Conservation (phyloP, 2,797 vertebrate species). For the Hypotaenidia philippensis region DNA sequence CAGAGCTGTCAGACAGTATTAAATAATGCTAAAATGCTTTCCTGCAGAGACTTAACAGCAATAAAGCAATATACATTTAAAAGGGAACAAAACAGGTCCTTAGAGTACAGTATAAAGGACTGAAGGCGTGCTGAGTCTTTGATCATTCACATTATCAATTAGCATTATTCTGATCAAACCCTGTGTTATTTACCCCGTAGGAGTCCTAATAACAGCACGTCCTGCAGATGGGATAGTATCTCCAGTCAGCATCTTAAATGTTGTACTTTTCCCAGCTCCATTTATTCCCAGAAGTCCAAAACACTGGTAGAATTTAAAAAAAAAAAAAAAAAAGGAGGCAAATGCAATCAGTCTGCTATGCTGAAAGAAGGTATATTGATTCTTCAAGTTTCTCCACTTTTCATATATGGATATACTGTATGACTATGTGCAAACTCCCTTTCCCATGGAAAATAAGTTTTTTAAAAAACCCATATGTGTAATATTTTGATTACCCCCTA, state of each 20-base stretch:
- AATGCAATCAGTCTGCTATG: neutral
- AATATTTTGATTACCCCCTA: neutral
- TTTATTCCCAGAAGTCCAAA: slow-evolving; percentile 81
- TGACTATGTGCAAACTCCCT: neutral
- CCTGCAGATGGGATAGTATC: slow-evolving; percentile 72
- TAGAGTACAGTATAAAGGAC: neutral
- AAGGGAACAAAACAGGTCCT: neutral
- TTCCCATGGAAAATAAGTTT: neutral
- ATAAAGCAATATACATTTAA: slow-evolving; percentile 1
- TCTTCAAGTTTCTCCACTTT: neutral
- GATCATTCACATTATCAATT: neutral
- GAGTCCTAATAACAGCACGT: slow-evolving; percentile 52
- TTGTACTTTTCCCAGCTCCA: slow-evolving; percentile 81
- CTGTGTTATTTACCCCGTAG: slow-evolving; percentile 67
- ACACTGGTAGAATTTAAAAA: slow-evolving; percentile 37
- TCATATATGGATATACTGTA: neutral
- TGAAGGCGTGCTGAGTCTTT: neutral
- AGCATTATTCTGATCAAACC: neutral
- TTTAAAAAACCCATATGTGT: fast-evolving
- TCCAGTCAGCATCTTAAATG: slow-evolving; percentile 79
- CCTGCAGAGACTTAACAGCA: neutral
- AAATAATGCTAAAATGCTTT: neutral
- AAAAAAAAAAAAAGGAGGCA: neutral
- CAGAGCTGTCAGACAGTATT: neutral
- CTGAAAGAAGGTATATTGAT: neutral